These are phyloP conservation scores for Holcopasites calliopsidis DNA, from an alignment of 1,140 invertebrate species.

Conservation along the genomic window DNA sequence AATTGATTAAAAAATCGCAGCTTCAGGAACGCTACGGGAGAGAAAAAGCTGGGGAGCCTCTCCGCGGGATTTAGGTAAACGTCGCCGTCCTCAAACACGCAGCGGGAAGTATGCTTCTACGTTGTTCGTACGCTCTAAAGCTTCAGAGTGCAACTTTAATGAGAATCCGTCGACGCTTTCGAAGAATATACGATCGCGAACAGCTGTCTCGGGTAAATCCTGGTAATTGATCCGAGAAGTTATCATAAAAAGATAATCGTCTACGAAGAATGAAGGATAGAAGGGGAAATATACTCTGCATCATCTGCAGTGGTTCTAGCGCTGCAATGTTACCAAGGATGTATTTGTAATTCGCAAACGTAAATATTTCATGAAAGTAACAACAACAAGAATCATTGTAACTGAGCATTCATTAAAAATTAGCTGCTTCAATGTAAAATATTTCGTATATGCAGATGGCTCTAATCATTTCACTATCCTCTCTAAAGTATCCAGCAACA, in stretches of 20 bases:
- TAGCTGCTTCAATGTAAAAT: too few species aligned
- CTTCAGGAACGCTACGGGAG: neutral
- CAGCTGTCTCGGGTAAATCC: neutral
- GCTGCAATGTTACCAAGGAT: too few species aligned
- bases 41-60: neutral
- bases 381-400: too few species aligned
- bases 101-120: slow-evolving; percentile 18
- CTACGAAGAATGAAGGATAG: too few species aligned
- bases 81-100: slow-evolving; percentile 5
- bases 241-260: slow-evolving; percentile 5
- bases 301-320: too few species aligned
- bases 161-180: slow-evolving; percentile 26
- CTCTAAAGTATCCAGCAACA: too few species aligned
- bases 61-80: slow-evolving; percentile 28
- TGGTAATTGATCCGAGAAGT: slow-evolving; percentile 27
- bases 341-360: too few species aligned
- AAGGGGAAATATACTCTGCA: too few species aligned
- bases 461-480: too few species aligned
- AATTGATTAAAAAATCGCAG: slow-evolving; percentile 53
- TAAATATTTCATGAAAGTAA: too few species aligned
- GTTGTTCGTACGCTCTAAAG: neutral
- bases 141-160: slow-evolving; percentile 14
- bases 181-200: slow-evolving; percentile 29
- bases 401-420: too few species aligned
- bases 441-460: too few species aligned